A percentile compares a stretch with the other conserved stretches of the same genome.
Evolutionary conservation across 2,888 invertebrate genomes (phyloP).

Genomic region (Caenorhabditis sp.): DNA sequence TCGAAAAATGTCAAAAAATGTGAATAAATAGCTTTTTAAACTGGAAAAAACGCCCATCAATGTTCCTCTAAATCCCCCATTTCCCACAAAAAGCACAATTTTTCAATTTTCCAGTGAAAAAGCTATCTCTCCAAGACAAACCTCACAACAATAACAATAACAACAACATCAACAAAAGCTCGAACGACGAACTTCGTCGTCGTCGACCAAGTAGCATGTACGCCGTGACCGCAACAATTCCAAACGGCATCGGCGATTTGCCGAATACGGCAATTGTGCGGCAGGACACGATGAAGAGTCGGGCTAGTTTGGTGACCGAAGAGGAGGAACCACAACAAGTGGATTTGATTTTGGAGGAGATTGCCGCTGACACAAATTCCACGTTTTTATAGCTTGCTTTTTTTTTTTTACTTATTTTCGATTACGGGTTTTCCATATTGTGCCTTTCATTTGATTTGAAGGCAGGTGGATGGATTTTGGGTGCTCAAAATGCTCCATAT

Average conservation of each 20-base stretch:
- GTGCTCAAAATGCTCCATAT: no score
- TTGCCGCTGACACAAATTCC: constrained; percentile 53
- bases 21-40: no score
- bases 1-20: no score
- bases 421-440: neutral
- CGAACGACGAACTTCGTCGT: constrained; percentile 41
- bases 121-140: constrained; percentile 48
- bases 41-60: no score
- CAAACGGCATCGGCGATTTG: constrained; percentile 10
- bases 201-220: constrained; percentile 49
- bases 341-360: constrained; percentile 56
- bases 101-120: constrained; percentile 38
- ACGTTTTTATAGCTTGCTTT: constrained; percentile 47
- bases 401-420: neutral
- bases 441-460: no score
- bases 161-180: constrained; percentile 16
- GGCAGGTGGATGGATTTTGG: no score
- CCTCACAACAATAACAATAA: constrained; percentile 29
- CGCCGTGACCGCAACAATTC: neutral
- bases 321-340: constrained; percentile 29
- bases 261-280: constrained; percentile 11
- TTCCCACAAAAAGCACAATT: neutral
- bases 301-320: constrained; percentile 17
- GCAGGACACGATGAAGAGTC: constrained; percentile 30
- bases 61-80: no score